phyloP scores from a whole-genome alignment of 2,888 invertebrate genomes.

The Idaea biselata region DNA sequence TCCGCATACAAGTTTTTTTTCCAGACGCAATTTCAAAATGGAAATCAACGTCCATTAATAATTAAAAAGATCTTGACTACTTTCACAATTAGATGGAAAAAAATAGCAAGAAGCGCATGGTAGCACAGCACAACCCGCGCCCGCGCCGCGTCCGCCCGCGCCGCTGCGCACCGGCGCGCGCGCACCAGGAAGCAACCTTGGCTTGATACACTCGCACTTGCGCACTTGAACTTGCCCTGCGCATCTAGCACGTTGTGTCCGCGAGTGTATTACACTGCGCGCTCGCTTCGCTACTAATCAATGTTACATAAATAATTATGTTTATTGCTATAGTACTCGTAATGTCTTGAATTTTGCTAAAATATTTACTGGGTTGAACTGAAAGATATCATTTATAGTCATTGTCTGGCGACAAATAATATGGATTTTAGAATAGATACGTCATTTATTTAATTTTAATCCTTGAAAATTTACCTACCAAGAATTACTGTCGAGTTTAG shows the following conservation, averaged over 20 bases:
- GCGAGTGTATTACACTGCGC: conserved; percentile 14
- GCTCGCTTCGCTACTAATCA: neutral
- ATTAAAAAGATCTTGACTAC: conserved; percentile 13
- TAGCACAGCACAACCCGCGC: conserved; percentile 22
- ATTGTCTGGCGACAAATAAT: no score
- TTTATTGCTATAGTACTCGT: conserved; percentile 4
- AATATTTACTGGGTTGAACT: neutral
- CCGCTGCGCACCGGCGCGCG: conserved; percentile 50
- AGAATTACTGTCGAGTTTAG: no score
- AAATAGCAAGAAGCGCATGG: conserved; percentile 25
- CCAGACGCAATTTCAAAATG: neutral
- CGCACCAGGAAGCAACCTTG: conserved; percentile 74
- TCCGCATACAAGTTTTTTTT: neutral
- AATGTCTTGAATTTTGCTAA: neutral
- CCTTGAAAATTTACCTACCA: no score
- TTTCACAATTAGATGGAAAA: conserved; percentile 25
- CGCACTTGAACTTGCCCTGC: conserved; percentile 73
- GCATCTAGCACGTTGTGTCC: conserved; percentile 35
- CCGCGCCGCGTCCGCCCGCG: conserved; percentile 24
- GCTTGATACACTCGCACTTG: conserved; percentile 49
- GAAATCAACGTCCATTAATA: neutral
- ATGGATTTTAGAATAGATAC: no score
- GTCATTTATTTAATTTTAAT: no score
- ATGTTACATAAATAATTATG: neutral
- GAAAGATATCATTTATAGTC: neutral